These are phyloP conservation scores for Allygus modestus DNA, from an alignment of 2,888 invertebrate genomes.

Conservation along the genomic window DNA sequence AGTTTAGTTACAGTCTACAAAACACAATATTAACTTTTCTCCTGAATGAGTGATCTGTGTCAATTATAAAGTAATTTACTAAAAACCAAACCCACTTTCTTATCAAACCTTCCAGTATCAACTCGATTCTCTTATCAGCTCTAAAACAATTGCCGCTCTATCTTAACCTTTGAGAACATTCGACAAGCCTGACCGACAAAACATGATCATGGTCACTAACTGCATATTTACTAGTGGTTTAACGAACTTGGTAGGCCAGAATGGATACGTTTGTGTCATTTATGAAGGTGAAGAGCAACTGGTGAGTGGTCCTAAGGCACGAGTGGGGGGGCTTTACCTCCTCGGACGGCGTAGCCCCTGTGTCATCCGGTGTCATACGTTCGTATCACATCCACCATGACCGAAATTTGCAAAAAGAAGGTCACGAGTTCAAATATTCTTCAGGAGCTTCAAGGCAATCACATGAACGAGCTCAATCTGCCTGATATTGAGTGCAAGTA, in stretches of 20 bases:
- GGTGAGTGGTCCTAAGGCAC: neutral
- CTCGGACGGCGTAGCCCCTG: neutral
- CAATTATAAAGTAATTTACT: too few species aligned
- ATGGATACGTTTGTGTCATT: neutral
- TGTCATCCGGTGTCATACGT: neutral
- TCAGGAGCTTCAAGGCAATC: neutral
- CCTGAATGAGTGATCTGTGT: too few species aligned
- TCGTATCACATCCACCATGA: constrained; percentile 8
- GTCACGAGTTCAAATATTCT: neutral
- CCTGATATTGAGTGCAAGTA: constrained; percentile 26
- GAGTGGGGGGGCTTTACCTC: constrained; percentile 13
- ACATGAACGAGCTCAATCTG: neutral
- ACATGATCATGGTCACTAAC: too few species aligned
- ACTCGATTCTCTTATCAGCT: too few species aligned
- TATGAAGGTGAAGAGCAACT: neutral
- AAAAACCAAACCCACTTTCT: too few species aligned
- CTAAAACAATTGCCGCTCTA: too few species aligned
- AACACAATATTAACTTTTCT: too few species aligned
- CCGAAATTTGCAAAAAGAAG: neutral
- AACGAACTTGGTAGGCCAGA: neutral
- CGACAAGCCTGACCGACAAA: too few species aligned
- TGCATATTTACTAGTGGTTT: too few species aligned
- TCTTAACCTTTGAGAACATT: too few species aligned
- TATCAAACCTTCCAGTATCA: too few species aligned
- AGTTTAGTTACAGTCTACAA: too few species aligned